These are phyloP conservation scores for Geothlypis trichas DNA, from an alignment of 2,113 vertebrate genomes.

Conservation along the genomic window DNA sequence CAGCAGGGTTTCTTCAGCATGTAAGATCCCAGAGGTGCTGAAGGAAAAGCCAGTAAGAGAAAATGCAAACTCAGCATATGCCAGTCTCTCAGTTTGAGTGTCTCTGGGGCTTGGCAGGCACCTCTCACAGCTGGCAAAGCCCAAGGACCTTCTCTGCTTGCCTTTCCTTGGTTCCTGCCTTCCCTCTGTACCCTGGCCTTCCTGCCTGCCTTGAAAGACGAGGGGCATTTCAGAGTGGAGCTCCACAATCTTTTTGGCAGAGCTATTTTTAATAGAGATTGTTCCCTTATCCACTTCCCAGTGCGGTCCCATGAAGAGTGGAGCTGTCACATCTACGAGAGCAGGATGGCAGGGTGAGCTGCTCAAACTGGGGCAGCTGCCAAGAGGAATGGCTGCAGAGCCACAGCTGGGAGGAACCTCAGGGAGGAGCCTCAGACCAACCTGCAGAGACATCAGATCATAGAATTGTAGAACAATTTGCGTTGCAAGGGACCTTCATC, in stretches of 20 bases:
- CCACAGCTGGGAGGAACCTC: neutral
- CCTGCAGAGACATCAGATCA: neutral
- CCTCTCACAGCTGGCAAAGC: neutral
- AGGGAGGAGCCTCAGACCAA: neutral
- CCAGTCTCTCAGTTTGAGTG: neutral
- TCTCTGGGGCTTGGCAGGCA: neutral
- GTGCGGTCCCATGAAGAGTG: neutral
- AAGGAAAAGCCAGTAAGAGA: neutral
- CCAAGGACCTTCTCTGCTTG: neutral
- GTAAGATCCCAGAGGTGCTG: neutral
- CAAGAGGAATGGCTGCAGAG: neutral
- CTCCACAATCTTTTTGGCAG: neutral
- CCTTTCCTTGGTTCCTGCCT: neutral
- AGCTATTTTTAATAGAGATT: neutral
- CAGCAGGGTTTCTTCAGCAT: rapidly evolving
- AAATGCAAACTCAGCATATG: neutral
- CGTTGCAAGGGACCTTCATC: neutral
- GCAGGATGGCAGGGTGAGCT: neutral
- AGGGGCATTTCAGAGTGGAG: neutral
- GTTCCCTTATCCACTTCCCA: neutral
- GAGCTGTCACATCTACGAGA: neutral
- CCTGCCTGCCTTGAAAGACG: neutral
- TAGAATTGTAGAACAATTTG: rapidly evolving
- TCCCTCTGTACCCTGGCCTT: neutral
- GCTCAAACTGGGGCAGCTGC: neutral